Percentiles rank a stretch among this genome's conserved stretches.
These are phyloP conservation scores for Ispidina lecontei DNA, from an alignment of 2,797 vertebrate genomes.

Conservation along the genomic window DNA sequence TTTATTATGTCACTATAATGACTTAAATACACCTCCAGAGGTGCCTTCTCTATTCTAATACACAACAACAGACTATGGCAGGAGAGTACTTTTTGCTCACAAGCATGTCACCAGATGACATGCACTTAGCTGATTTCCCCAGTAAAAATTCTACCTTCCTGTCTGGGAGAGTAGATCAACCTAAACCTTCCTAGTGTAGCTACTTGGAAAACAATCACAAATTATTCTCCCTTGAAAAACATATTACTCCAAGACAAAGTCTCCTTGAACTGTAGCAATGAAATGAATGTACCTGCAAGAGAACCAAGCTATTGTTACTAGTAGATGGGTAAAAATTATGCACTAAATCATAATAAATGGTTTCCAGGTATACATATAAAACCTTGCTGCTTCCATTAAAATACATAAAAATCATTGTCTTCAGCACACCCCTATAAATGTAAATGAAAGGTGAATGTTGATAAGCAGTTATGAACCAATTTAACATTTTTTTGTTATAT, in stretches of 20 bases:
- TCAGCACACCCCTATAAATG: background rate
- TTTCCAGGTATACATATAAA: background rate
- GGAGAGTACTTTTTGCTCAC: background rate
- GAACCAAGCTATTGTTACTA: background rate
- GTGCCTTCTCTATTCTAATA: background rate
- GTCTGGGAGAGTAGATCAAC: background rate
- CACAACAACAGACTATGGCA: background rate
- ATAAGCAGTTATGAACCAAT: background rate
- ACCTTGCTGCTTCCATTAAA: background rate
- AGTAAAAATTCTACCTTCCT: background rate
- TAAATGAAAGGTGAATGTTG: background rate
- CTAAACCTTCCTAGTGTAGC: background rate
- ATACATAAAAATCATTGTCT: background rate
- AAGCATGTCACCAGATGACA: background rate
- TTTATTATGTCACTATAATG: background rate
- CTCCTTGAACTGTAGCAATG: slow-evolving; percentile 1
- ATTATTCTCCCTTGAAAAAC: background rate
- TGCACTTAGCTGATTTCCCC: background rate
- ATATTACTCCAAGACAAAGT: background rate
- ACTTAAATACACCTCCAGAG: background rate
- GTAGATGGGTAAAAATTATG: background rate
- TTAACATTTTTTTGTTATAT: background rate
- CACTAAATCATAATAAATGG: background rate
- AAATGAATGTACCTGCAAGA: background rate
- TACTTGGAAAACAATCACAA: background rate